Conservation (phyloP, 1,140 invertebrate species). For the Hyphantria cunea region DNA sequence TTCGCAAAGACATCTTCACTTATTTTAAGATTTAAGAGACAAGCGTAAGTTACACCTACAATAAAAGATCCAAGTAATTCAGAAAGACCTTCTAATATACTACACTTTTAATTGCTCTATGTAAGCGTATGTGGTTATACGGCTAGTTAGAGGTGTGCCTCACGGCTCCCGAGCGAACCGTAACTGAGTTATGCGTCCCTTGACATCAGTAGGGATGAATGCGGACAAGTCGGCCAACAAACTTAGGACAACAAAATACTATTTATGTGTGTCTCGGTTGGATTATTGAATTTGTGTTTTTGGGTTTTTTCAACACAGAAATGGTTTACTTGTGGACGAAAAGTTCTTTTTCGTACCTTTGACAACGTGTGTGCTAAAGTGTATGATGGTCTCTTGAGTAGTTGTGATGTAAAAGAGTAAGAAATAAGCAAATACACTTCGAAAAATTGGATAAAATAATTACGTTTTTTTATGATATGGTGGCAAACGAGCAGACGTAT, state of each 20-base stretch:
- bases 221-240: constrained; percentile 17
- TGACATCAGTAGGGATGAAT: constrained; percentile 36
- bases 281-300: not conserved
- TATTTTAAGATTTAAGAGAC: not conserved
- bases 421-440: no score
- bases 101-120: constrained; percentile 23
- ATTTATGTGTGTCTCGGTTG: not conserved
- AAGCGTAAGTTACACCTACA: not conserved
- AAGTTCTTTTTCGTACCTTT: no score
- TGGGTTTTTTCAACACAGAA: no score
- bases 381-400: no score
- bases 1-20: not conserved
- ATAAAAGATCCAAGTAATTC: not conserved
- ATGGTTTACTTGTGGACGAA: no score
- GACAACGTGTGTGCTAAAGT: no score
- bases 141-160: constrained; percentile 20
- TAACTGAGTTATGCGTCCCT: constrained; percentile 45
- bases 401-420: no score
- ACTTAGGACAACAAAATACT: not conserved
- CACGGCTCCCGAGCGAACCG: constrained; percentile 32
- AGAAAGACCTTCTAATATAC: constrained; percentile 4
- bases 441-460: no score
- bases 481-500: no score
- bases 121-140: not conserved
- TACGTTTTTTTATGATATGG: no score